Conservation (phyloP, 2,113 vertebrate species). For the Nettapus auritus region DNA sequence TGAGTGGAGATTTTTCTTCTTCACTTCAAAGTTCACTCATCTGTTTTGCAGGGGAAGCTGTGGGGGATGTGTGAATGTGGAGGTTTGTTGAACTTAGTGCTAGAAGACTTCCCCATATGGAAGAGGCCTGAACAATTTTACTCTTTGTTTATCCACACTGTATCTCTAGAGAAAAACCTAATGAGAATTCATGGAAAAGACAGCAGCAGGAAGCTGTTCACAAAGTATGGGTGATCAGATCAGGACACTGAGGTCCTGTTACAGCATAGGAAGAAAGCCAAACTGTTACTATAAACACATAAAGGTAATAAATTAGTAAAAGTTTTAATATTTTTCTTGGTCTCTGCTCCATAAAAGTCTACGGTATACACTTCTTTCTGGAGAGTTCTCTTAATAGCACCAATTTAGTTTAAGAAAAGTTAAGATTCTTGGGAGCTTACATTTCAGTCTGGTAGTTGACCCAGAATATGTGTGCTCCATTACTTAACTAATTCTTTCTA, state of each 20-base stretch:
- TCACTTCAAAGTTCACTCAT: background rate
- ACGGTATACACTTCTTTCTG: background rate
- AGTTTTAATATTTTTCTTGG: background rate
- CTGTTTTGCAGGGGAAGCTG: background rate
- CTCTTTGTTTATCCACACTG: background rate
- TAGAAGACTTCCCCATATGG: background rate
- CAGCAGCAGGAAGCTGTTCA: background rate
- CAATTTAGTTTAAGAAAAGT: background rate
- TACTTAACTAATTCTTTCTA: background rate
- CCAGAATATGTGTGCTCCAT: accelerated
- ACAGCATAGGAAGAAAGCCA: background rate
- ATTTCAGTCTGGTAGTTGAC: background rate
- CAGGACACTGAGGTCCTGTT: background rate
- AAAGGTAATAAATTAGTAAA: background rate
- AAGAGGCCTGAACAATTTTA: background rate
- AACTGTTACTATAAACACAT: background rate
- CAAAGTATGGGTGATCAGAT: background rate
- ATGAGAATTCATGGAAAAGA: background rate
- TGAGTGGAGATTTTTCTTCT: background rate
- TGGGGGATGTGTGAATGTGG: background rate
- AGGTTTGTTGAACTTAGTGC: background rate
- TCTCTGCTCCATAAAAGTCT: background rate
- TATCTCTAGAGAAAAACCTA: background rate
- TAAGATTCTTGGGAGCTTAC: background rate
- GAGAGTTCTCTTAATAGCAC: background rate